Evolutionary conservation across 1,140 invertebrate species (phyloP), one percentile per base, ranked within the genome.

Genomic region (Mylabris phalerata): DNA sequence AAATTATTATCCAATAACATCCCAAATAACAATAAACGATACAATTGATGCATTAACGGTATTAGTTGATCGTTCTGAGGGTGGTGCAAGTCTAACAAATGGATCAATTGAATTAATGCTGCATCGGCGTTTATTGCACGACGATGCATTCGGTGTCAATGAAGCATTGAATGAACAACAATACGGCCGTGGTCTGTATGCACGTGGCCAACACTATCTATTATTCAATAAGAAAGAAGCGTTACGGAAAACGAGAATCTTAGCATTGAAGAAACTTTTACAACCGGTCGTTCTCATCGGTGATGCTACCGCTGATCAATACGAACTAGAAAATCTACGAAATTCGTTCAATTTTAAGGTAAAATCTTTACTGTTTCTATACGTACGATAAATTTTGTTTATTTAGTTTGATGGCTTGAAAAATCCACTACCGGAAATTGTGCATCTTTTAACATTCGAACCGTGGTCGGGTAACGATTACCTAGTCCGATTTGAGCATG

Each of bases 1-100:
- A 0, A 98, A 98, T 75, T 98, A 96, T 74, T 98, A 93, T 74
- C 96, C 96, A 0, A 81, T 98, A 0, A 95, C 91, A 13, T 87
- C 87, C 6, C 82, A 87, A 51, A 93, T 97, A 11, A 78, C 81
- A 3, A 73, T 93, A 0, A 76, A 78, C 42, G 86, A 87, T 70
- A 62, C 77, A 42, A 67, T 74, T 1, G 71, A 69, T 0, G 72
- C 77, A 9, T 61, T 78, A 0, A 78, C 80, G 24, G 52, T 55
- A 4, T 41, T 55, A 13, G 46, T 32, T 10, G 52, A 55, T 40
- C 19, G 52, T 10, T 45, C 52, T 3, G 38, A 57, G 38, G 50
- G 48, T 40, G 67, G 67, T 40, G 9, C 9, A 5, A 4, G 26
- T 48, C 48, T 19, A 24, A 5, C 27, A 48, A 48, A 40, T 26